Conservation (phyloP, 2,113 vertebrate genomes). For the Excalfactoria chinensis region DNA sequence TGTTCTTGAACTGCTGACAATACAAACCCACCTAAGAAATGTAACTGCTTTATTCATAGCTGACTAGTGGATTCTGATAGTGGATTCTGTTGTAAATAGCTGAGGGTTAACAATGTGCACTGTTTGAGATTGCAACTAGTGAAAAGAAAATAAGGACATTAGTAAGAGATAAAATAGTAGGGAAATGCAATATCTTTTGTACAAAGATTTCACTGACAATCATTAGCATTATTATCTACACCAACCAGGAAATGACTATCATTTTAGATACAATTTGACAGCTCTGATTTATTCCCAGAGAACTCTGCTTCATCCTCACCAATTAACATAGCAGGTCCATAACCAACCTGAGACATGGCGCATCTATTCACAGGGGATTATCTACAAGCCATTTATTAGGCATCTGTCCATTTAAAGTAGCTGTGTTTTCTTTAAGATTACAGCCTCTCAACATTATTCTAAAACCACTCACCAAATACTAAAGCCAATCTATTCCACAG, state of each 20-base stretch:
- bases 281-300: slow-evolving; percentile 54
- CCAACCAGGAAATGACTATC: slow-evolving; percentile 60
- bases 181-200: slow-evolving; percentile 39
- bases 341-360: slow-evolving; percentile 26
- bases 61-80: neutral
- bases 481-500: neutral
- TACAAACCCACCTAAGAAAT: neutral
- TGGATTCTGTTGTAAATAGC: neutral
- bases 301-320: slow-evolving; percentile 41
- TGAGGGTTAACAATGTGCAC: neutral
- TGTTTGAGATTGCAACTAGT: neutral
- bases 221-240: slow-evolving; percentile 55
- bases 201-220: slow-evolving; percentile 29
- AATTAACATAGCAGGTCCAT: slow-evolving; percentile 60
- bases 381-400: slow-evolving; percentile 51
- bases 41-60: neutral
- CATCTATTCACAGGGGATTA: slow-evolving; percentile 21
- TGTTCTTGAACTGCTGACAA: neutral
- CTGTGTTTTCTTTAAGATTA: slow-evolving; percentile 44
- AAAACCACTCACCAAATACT: slow-evolving; percentile 18
- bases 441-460: neutral
- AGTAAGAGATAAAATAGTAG: slow-evolving; percentile 24
- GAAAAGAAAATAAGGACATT: slow-evolving; percentile 51
- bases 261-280: slow-evolving; percentile 64
- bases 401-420: slow-evolving; percentile 37